A percentile compares a stretch with the other conserved stretches of the same genome.
These are phyloP conservation scores for Pionites leucogaster DNA, from an alignment of 2,113 vertebrate genomes.

Conservation along the genomic window DNA sequence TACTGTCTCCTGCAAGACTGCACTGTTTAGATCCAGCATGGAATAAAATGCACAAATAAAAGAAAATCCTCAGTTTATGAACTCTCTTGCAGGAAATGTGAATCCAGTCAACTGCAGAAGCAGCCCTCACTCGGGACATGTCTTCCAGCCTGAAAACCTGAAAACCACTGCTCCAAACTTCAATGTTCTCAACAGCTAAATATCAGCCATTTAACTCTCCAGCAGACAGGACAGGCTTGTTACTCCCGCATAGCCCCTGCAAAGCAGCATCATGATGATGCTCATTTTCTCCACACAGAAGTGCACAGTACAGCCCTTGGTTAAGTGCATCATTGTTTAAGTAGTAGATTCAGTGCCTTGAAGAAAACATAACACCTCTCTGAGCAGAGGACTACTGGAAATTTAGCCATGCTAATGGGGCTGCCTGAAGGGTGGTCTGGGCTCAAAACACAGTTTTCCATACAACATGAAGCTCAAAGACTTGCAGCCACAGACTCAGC, in stretches of 20 bases:
- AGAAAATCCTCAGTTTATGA: not conserved
- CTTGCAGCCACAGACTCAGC: not conserved
- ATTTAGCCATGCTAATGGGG: fast-evolving
- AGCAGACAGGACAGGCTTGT: not conserved
- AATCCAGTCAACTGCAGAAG: not conserved
- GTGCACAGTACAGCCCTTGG: not conserved
- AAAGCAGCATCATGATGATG: not conserved
- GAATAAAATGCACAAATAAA: not conserved
- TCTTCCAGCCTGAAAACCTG: not conserved
- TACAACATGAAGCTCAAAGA: not conserved
- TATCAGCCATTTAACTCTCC: not conserved
- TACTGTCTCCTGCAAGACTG: not conserved
- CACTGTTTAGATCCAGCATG: not conserved
- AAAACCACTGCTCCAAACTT: not conserved
- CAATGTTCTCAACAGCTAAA: not conserved
- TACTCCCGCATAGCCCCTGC: not conserved
- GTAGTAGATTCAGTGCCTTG: not conserved
- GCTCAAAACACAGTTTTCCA: not conserved
- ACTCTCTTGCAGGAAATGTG: not conserved
- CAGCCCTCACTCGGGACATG: fast-evolving
- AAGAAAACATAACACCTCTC: fast-evolving
- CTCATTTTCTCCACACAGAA: not conserved
- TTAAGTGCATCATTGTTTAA: not conserved
- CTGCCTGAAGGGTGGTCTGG: not conserved
- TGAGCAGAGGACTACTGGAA: not conserved